Conservation (phyloP, 2,797 vertebrate species). For the Carcharodon carcharias region DNA sequence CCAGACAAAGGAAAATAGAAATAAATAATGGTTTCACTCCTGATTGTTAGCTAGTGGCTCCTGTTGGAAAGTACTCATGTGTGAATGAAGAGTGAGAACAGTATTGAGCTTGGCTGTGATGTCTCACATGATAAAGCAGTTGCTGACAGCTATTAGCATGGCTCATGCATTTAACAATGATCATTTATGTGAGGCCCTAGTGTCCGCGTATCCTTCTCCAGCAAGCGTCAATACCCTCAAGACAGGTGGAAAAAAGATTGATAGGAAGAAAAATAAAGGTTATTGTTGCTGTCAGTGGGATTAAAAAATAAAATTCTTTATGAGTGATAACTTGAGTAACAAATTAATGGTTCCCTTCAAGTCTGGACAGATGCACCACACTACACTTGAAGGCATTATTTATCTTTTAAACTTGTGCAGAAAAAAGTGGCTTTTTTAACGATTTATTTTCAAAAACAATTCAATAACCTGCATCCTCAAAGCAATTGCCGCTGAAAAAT, state of each 20-base stretch:
- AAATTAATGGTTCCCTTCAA: background rate
- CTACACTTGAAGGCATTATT: background rate
- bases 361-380: background rate
- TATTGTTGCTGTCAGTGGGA: background rate
- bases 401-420: background rate
- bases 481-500: background rate
- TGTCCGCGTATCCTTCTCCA: background rate
- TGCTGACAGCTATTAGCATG: background rate
- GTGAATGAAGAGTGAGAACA: background rate
- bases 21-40: background rate
- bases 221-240: background rate
- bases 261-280: background rate
- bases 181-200: background rate
- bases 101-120: background rate
- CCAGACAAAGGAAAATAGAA: background rate
- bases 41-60: background rate
- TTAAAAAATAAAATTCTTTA: background rate
- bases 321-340: background rate
- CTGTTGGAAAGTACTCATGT: background rate
- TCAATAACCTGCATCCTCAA: background rate
- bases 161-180: background rate
- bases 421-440: background rate
- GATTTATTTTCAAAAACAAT: background rate
- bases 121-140: background rate
- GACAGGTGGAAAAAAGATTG: background rate